Evolutionary conservation across 2,797 vertebrate species (phyloP).

Genomic region (Dermochelys coriacea): DNA sequence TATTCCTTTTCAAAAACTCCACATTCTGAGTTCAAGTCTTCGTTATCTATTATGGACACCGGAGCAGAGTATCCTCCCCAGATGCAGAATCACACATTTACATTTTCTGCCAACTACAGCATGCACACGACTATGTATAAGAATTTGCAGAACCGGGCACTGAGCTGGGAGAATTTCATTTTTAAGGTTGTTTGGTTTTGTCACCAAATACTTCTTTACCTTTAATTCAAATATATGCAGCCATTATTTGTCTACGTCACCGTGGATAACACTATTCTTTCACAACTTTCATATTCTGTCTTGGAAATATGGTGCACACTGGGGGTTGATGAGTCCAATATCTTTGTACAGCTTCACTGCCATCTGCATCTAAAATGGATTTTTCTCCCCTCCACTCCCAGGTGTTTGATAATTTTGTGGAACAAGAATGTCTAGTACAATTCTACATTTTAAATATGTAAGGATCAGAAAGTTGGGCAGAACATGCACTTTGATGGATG

Average conservation of each 20-base stretch:
- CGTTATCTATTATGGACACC: neutral
- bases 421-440: neutral
- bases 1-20: neutral
- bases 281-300: neutral
- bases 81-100: neutral
- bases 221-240: neutral
- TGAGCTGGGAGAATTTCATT: neutral
- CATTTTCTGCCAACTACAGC: neutral
- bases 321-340: neutral
- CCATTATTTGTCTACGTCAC: neutral
- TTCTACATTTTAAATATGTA: neutral
- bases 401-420: neutral
- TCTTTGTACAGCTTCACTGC: neutral
- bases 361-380: neutral
- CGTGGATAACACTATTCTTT: neutral
- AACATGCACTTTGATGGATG: neutral
- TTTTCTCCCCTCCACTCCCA: neutral
- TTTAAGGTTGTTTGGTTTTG: neutral
- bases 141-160: neutral
- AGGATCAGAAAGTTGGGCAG: neutral
- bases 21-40: neutral
- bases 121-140: neutral
- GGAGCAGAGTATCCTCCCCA: neutral
- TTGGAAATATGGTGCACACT: neutral
- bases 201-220: neutral